phyloP scores from a whole-genome alignment of 2,888 invertebrate species.

The Drosophila nr. medialis region DNA sequence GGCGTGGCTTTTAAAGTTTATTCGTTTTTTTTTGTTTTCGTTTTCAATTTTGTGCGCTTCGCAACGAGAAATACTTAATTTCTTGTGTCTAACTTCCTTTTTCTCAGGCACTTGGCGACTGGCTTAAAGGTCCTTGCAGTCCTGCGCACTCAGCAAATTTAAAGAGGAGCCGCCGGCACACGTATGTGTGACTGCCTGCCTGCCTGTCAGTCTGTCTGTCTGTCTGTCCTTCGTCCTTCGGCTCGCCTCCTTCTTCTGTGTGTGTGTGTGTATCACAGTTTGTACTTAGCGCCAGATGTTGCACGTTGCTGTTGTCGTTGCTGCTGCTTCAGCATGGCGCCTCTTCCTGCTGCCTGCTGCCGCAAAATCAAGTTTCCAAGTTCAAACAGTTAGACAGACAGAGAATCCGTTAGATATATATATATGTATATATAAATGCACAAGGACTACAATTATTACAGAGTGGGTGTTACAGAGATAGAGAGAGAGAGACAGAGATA shows the following conservation, averaged over 20 bases:
- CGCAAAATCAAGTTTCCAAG: slow-evolving; percentile 78
- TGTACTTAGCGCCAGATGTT: slow-evolving; percentile 80
- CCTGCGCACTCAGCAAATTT: slow-evolving; percentile 72
- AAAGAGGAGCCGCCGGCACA: slow-evolving; percentile 69
- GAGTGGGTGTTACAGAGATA: slow-evolving; percentile 10
- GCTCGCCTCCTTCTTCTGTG: slow-evolving; percentile 28
- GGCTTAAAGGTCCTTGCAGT: slow-evolving; percentile 49
- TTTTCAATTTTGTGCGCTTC: slow-evolving; percentile 51
- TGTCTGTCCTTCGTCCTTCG: slow-evolving; percentile 16
- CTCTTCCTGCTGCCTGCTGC: slow-evolving; percentile 44
- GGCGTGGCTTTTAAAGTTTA: slow-evolving; percentile 57
- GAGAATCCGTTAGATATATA: slow-evolving; percentile 12
- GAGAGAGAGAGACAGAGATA: background rate
- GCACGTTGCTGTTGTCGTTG: slow-evolving; percentile 45
- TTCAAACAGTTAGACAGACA: slow-evolving; percentile 70
- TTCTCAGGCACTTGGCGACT: slow-evolving; percentile 55
- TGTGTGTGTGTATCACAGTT: slow-evolving; percentile 75
- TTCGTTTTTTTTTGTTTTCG: slow-evolving; percentile 19
- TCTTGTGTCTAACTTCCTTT: slow-evolving; percentile 67
- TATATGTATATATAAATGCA: background rate
- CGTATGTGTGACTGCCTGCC: slow-evolving; percentile 28
- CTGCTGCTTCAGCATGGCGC: slow-evolving; percentile 36
- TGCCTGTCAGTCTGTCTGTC: slow-evolving; percentile 14
- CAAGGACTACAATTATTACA: slow-evolving; percentile 57
- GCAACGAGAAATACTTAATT: slow-evolving; percentile 56